Evolutionary conservation across 2,113 vertebrate species (phyloP).

Genomic region (Entelurus aequoreus): DNA sequence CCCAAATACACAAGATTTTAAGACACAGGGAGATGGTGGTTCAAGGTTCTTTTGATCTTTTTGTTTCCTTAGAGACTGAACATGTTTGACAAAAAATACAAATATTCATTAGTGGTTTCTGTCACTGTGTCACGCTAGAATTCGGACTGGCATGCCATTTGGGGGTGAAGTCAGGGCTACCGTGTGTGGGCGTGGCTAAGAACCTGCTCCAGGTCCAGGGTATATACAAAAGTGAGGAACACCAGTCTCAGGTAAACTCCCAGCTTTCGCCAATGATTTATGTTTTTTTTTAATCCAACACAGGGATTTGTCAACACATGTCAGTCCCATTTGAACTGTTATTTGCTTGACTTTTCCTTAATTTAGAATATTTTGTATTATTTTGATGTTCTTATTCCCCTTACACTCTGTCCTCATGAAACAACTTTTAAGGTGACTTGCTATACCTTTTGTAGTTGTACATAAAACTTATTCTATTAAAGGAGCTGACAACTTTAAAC

Average conservation of each 20-base stretch:
- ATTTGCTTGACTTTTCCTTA: too few species aligned
- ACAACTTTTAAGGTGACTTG: too few species aligned
- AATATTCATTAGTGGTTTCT: not conserved
- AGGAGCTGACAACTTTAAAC: not conserved
- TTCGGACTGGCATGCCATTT: conserved; percentile 94
- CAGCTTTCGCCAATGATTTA: not conserved
- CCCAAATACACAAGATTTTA: not conserved
- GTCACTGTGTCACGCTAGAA: conserved; percentile 58
- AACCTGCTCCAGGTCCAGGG: conserved; percentile 91
- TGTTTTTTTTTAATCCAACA: not conserved
- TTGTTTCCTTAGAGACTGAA: too few species aligned
- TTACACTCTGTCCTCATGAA: too few species aligned
- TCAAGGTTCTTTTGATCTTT: too few species aligned
- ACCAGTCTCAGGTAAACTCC: conserved; percentile 79
- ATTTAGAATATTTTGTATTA: too few species aligned
- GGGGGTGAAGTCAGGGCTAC: conserved; percentile 81
- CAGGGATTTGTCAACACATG: not conserved
- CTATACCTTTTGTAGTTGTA: not conserved
- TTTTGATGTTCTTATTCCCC: too few species aligned
- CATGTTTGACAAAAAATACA: too few species aligned
- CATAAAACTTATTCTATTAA: not conserved
- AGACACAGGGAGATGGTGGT: not conserved
- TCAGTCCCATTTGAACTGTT: not conserved
- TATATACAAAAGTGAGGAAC: conserved; percentile 72
- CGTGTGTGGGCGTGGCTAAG: conserved; percentile 91